Evolutionary conservation across 2,113 vertebrate genomes (phyloP).

Genomic region (Phaethornis superciliosus): DNA sequence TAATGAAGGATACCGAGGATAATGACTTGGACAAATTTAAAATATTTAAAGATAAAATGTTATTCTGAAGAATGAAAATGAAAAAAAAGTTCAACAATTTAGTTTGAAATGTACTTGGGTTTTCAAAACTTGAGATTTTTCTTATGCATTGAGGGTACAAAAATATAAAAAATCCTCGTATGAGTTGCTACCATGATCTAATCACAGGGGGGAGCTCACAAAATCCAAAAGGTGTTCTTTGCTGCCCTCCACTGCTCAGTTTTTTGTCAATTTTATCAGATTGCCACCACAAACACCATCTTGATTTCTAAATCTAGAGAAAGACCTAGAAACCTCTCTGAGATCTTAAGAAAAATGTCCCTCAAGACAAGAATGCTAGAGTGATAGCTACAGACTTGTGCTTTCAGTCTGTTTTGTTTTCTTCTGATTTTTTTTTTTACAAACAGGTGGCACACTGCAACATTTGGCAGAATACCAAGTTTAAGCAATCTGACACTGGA

Average conservation of each 20-base stretch:
- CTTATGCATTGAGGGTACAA: neutral
- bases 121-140: neutral
- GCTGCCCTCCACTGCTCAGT: slow-evolving; percentile 26
- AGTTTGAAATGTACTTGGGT: neutral
- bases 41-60: neutral
- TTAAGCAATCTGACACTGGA: neutral
- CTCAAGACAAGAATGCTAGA: neutral
- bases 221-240: neutral
- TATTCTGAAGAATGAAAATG: neutral
- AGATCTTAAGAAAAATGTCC: neutral
- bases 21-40: neutral
- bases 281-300: neutral
- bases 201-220: neutral
- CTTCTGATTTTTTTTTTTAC: neutral
- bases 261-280: neutral
- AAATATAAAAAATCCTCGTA: neutral
- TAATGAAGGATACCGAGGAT: neutral
- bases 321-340: neutral
- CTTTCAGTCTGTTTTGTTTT: neutral
- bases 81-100: neutral
- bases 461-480: neutral
- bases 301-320: neutral
- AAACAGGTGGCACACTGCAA: neutral
- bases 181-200: neutral
- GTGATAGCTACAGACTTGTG: neutral